Base-by-base conservation (phyloP, 1,140 invertebrate species). In the Zaprionus vittiger region DNA sequence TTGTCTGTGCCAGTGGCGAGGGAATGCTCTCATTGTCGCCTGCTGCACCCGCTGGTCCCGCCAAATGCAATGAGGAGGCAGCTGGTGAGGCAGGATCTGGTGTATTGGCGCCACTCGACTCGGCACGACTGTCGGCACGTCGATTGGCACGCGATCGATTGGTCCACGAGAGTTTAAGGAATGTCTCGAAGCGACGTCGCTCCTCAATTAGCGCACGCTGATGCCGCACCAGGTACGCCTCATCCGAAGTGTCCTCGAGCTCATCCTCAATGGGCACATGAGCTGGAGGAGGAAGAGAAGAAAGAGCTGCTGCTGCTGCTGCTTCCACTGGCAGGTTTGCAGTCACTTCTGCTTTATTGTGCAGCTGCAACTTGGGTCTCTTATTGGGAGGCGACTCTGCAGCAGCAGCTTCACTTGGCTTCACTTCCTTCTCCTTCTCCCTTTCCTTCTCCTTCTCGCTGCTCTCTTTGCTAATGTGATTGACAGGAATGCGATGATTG, bases 181-280 rank as follows among this genome's bases (percentile, higher is more conserved):
- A 96, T 68, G 94, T 95, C 79, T 96, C 94, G 87, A 97, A 97
- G 60, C 96, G 95, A 83, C 96, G 97, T 62, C 95, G 95, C 91
- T 98, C 97, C 70, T 97, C 95, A n/a, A 95, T 92, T 93, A 97
- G 96, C 81, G 95, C 96, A 54, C 94, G 94, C 47, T 96, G 95
- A 91, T 98, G 97, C 22, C 97, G 94, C 14, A 92, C 81, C 12
- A 93, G 89, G 81, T 95, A 95, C 0, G 94, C 94, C 76, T 96
- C 96, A 77, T 97, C 96, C 12, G 95, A 95, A 37, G 96, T 93
- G 91, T 97, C 96, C 56, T 92, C 91, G 11, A 59, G 66, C 1
- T 22, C 62, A 3, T 69, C 74, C 2, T 64, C 67, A 26, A 64
- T 64, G 5, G 24, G 49, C 9, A 49, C 31, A 14, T 15, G 41